Evolutionary conservation across 1,140 invertebrate species (phyloP).

Genomic region (Formica exsecta): DNA sequence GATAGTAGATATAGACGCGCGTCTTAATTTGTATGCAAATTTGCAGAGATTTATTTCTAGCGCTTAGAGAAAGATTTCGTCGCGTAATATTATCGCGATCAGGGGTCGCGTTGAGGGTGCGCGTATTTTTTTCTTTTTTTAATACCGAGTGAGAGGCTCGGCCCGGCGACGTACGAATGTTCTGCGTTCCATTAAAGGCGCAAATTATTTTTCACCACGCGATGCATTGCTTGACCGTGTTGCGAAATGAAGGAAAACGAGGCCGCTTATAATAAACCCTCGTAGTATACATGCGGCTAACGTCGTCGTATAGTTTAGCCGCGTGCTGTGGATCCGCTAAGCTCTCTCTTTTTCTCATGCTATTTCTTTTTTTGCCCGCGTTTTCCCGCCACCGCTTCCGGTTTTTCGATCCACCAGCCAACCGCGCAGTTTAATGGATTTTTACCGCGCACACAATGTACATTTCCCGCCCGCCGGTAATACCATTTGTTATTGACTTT

Average conservation of each 20-base stretch:
- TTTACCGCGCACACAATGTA: constrained; percentile 55
- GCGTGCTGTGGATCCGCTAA: constrained; percentile 36
- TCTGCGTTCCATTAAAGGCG: constrained; percentile 60
- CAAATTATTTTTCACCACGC: constrained; percentile 74
- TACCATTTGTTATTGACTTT: constrained; percentile 54
- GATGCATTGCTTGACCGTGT: constrained; percentile 73
- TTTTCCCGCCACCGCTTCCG: constrained; percentile 50
- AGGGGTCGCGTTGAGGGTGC: neutral
- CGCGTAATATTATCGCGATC: constrained; percentile 25
- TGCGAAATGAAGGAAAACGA: constrained; percentile 78
- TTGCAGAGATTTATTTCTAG: constrained; percentile 28
- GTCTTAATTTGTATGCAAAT: constrained; percentile 41
- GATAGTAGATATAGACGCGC: constrained; percentile 20
- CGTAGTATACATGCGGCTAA: constrained; percentile 38
- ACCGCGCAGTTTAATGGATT: constrained; percentile 71
- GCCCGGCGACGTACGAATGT: constrained; percentile 22
- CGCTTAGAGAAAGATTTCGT: neutral
- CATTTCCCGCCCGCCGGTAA: constrained; percentile 24
- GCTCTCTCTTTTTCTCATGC: constrained; percentile 26
- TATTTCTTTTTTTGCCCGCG: constrained; percentile 61
- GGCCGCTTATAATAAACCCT: constrained; percentile 78
- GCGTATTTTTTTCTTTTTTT: constrained; percentile 23
- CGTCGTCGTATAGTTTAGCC: constrained; percentile 69
- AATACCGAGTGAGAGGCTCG: neutral
- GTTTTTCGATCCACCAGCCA: constrained; percentile 58